Base-by-base conservation (phyloP, 37 sponge, comb jelly and placozoan species). In the Eunapius fragilis region DNA sequence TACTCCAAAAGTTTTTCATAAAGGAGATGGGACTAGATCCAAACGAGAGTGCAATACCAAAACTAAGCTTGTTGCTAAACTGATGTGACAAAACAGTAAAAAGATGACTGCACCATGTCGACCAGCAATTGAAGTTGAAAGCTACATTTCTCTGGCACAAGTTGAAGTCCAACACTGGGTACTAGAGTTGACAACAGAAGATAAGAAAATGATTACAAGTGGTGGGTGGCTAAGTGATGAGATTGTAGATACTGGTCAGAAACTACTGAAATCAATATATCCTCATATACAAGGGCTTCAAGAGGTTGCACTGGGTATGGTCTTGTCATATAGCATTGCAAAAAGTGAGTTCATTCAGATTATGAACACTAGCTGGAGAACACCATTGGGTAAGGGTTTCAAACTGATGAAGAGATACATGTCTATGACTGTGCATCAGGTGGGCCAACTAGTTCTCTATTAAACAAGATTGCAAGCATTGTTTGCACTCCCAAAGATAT, bases 321-420 rank as follows among this genome's bases (percentile, higher is more conserved):
- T 48, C 30, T 48, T 48, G n/a, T 78, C 48, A 79, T 81, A 31
- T 68, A 35, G 26, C 67, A 48, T 85, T 28, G 67, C 50, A 76
- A 58, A 67, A 33, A 70, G 49, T 22, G 86, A 77, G 28, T 85
- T 85, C 26, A 47, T 85, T 31, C 78, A 85, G n/a, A 58, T 85
- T 22, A 28, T 85, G 24, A 45, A 77, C 69, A 76, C 77, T n/a
- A n/a, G n/a, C n/a, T 68, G 78, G 69, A 25, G 22, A 85, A 33
- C 70, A 32, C 41, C 86, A 85, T 78, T 85, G 86, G 86, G 36
- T 78, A 67, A 77, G 70, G 3, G 82, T 77, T 25, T 76, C 77
- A n/a, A 85, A 77, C 17, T 31, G 50, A 85, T 67, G 67, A 35
- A 50, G 77, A 85, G 17, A 67, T 85, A 17, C 27, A 69, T 77